Evolutionary conservation across 1,140 invertebrate species (phyloP).

Genomic region (Drosophila rufa): DNA sequence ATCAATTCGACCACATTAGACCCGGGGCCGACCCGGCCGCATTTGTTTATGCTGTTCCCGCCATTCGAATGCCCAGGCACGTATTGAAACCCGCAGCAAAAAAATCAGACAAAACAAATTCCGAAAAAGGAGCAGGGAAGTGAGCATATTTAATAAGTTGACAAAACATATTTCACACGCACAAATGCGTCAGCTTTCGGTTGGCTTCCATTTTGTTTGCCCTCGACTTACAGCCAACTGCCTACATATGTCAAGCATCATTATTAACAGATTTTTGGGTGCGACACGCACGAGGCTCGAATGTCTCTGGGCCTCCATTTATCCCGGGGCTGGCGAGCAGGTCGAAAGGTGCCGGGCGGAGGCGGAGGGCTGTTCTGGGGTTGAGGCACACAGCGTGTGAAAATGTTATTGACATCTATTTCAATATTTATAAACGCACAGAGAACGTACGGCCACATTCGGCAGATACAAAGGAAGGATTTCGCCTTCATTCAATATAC

Average conservation of each 20-base stretch:
- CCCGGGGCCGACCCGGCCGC: conserved; percentile 21
- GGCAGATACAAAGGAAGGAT: conserved; percentile 8
- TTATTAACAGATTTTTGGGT: conserved; percentile 80
- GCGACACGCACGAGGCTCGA: conserved; percentile 62
- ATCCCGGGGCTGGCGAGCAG: conserved; percentile 13
- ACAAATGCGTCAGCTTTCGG: conserved; percentile 68
- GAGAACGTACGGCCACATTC: conserved; percentile 19
- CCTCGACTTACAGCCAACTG: conserved; percentile 42
- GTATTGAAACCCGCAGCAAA: conserved; percentile 44
- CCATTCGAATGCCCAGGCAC: conserved; percentile 63
- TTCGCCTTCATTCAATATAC: conserved; percentile 46
- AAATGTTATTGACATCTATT: conserved; percentile 79
- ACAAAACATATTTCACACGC: conserved; percentile 83
- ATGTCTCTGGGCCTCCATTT: conserved; percentile 31
- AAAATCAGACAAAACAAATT: conserved; percentile 38
- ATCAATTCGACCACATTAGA: conserved; percentile 46
- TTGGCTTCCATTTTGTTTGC: conserved; percentile 57
- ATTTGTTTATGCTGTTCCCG: conserved; percentile 40
- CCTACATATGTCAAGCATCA: conserved; percentile 78
- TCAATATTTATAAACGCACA: conserved; percentile 75
- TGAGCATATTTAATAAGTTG: conserved; percentile 82
- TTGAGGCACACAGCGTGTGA: conserved; percentile 61
- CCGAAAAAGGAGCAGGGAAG: conserved; percentile 37
- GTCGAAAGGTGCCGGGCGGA: not conserved
- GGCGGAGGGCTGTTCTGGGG: not conserved